phyloP scores from a whole-genome alignment of 1,140 invertebrate genomes.

The Lordiphosa mommai region DNA sequence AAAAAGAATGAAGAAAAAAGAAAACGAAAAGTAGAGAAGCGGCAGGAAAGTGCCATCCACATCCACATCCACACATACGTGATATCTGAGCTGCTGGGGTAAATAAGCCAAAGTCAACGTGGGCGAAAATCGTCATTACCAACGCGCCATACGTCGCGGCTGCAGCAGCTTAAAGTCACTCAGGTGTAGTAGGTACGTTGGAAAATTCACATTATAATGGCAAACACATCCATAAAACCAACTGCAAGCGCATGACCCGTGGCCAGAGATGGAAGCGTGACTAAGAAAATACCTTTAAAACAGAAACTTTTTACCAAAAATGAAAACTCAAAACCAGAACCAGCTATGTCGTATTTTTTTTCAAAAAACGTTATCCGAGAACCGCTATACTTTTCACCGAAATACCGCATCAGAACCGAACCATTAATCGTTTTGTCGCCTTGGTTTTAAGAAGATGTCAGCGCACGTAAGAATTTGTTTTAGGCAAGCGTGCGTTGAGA shows the following conservation, averaged over 20 bases:
- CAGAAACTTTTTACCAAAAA: no score
- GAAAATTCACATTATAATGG: conserved; percentile 38
- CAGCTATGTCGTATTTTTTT: no score
- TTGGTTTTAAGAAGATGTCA: no score
- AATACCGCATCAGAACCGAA: no score
- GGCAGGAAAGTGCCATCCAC: conserved; percentile 32
- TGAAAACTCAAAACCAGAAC: no score
- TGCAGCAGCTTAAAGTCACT: conserved; percentile 59
- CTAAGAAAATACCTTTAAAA: conserved; percentile 3
- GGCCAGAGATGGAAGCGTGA: conserved; percentile 29
- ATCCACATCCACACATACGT: no score
- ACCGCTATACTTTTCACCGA: no score
- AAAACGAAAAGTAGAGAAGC: conserved; percentile 36
- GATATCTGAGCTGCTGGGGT: conserved; percentile 14
- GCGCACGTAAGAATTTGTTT: no score
- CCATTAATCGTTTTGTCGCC: no score
- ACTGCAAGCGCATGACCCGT: conserved; percentile 6
- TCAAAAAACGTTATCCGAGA: no score
- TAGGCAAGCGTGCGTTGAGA: no score
- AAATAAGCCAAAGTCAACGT: conserved; percentile 29
- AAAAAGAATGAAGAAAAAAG: conserved; percentile 3
- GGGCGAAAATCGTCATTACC: conserved; percentile 57
- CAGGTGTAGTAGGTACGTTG: conserved; percentile 26
- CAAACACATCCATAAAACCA: conserved; percentile 24
- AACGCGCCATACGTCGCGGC: conserved; percentile 45